Conservation (phyloP, 2,888 invertebrate species). For the Terebella lapidaria region DNA sequence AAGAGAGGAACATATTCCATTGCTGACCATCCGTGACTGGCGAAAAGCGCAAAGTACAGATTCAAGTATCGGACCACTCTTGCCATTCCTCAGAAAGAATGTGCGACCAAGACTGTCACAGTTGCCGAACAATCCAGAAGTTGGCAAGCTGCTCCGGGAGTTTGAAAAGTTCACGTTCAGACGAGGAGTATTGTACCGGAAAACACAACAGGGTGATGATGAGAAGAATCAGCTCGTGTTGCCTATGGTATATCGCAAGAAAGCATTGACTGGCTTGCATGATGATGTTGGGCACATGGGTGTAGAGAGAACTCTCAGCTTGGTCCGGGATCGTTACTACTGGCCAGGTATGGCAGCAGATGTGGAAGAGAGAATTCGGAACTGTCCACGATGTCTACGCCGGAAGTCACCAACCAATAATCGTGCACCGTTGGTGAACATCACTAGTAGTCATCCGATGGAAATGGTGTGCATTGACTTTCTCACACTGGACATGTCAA, state of each 20-base stretch:
- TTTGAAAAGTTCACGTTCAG: neutral
- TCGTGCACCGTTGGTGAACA: neutral
- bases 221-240: neutral
- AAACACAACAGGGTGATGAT: neutral
- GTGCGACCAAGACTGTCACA: too few species aligned
- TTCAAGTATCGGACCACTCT: too few species aligned
- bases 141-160: too few species aligned
- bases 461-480: constrained; percentile 2
- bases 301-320: neutral
- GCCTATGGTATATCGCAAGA: neutral
- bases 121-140: too few species aligned
- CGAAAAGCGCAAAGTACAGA: neutral
- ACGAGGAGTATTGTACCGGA: neutral
- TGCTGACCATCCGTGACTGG: neutral
- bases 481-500: neutral
- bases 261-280: neutral
- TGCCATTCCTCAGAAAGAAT: neutral
- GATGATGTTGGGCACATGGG: constrained; percentile 4
- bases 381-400: neutral
- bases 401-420: neutral
- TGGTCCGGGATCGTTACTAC: neutral
- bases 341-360: constrained; percentile 1
- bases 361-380: neutral
- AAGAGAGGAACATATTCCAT: too few species aligned
- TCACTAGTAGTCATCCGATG: neutral